Evolutionary conservation across 1,140 invertebrate genomes (phyloP), one percentile per base, ranked within the genome.

Genomic region (Atta texana): DNA sequence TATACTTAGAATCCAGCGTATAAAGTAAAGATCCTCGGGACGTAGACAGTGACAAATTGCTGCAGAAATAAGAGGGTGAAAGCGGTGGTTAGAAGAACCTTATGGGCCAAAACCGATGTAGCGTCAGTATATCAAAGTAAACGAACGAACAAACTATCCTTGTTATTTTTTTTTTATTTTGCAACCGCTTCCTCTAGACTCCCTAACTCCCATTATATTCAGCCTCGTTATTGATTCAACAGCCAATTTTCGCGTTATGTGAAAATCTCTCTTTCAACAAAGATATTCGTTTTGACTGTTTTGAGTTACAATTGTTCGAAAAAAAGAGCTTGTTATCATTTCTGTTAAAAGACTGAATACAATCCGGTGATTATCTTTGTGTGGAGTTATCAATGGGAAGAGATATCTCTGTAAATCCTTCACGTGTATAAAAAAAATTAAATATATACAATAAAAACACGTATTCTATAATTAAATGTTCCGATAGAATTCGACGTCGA

Each of bases 41-140:
- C 82, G 61, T 59, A 81, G 90, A 91, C 90, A 91, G 77, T 91
- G 90, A 91, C 90, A 90, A 91, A 91, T 91, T 91, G 87, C 87
- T 53, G 61, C 18, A 34, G 72, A 91, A 87, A 91, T 90, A 90
- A 88, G 80, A 69, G 74, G 66, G 85, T 82, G 82, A 90, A 74
- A 44, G 66, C 66, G 31, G 82, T 66, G 28, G 71, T 78, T 69
- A 75, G 69, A 90, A 75, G 85, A 90, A 88, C 76, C 82, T 51
- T 86, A 75, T 66, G 53, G 74, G 59, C 76, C 63, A 61, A 90
- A 88, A 87, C 84, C 89, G 81, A 86, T 87, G 88, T 88, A 90
- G 74, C 76, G 63, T 77, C 81, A 59, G 44, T 89, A 76, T 86
- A 80, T 89, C 88, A 82, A 85, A 87, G 72, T 74, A 64, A 61